These are phyloP conservation scores for Oscheius sp. DNA, from an alignment of 2,888 invertebrate genomes.

Conservation along the genomic window DNA sequence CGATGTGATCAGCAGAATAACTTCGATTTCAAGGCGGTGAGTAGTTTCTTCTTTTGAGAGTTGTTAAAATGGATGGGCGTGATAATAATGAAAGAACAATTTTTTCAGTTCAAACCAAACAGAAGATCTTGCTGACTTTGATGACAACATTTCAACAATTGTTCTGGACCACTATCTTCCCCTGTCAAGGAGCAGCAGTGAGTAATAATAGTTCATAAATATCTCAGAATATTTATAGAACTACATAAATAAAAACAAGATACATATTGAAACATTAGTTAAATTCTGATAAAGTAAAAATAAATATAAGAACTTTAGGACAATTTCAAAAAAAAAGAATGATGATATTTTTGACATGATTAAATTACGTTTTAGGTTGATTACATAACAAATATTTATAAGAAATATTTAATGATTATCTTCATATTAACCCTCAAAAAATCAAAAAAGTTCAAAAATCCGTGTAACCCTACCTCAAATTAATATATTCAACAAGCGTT, in stretches of 20 bases:
- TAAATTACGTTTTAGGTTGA: background rate
- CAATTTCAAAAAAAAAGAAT: background rate
- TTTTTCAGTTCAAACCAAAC: slow-evolving; percentile 51
- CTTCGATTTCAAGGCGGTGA: slow-evolving; percentile 42
- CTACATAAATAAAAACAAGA: background rate
- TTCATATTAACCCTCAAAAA: background rate
- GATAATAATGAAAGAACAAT: too few relatives aligned
- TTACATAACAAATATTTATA: too few relatives aligned
- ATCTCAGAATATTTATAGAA: background rate
- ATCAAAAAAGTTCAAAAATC: slow-evolving; percentile 1
- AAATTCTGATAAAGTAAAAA: too few relatives aligned
- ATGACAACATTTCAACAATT: slow-evolving; percentile 54
- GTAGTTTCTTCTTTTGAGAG: background rate
- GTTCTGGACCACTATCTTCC: slow-evolving; percentile 58
- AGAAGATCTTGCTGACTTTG: slow-evolving; percentile 57
- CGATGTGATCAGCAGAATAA: slow-evolving; percentile 38
- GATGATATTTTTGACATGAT: background rate
- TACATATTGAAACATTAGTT: background rate
- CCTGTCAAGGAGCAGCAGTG: slow-evolving; percentile 37
- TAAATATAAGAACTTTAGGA: background rate
- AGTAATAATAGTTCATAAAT: slow-evolving; percentile 17
- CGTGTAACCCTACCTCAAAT: too few relatives aligned
- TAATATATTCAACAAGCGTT: background rate
- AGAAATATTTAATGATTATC: too few relatives aligned
- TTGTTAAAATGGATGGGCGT: background rate